These are phyloP conservation scores for Oreortyx pictus DNA, from an alignment of 2,797 vertebrate species.

Conservation along the genomic window DNA sequence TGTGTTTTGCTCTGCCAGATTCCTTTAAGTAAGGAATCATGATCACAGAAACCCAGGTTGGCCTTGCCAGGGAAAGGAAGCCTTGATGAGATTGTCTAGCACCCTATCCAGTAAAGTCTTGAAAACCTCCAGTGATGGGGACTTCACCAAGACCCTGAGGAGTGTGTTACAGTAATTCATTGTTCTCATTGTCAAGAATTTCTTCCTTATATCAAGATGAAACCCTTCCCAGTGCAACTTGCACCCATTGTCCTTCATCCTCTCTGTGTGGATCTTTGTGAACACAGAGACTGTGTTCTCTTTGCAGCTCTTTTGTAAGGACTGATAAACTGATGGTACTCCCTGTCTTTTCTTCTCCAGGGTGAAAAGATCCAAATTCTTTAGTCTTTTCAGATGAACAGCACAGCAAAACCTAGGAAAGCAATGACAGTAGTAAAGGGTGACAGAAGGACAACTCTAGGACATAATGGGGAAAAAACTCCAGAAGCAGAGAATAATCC, in stretches of 20 bases:
- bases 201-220: neutral
- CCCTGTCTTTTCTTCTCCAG: neutral
- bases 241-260: neutral
- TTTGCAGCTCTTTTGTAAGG: neutral
- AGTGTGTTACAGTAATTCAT: neutral
- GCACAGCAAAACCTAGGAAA: neutral
- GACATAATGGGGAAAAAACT: accelerated
- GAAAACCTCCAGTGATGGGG: neutral
- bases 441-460: neutral
- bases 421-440: accelerated
- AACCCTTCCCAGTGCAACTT: neutral
- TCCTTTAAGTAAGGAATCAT: neutral
- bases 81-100: neutral
- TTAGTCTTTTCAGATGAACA: neutral
- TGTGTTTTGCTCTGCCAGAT: neutral
- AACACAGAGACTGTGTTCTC: neutral
- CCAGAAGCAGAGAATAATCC: neutral
- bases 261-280: neutral
- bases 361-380: neutral
- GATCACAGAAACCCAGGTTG: neutral
- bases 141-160: neutral
- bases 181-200: neutral
- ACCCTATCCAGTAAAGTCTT: neutral
- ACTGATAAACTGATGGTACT: neutral
- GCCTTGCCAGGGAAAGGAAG: neutral